phyloP scores from a whole-genome alignment of 2,888 invertebrate genomes.

The Myathropa florea region DNA sequence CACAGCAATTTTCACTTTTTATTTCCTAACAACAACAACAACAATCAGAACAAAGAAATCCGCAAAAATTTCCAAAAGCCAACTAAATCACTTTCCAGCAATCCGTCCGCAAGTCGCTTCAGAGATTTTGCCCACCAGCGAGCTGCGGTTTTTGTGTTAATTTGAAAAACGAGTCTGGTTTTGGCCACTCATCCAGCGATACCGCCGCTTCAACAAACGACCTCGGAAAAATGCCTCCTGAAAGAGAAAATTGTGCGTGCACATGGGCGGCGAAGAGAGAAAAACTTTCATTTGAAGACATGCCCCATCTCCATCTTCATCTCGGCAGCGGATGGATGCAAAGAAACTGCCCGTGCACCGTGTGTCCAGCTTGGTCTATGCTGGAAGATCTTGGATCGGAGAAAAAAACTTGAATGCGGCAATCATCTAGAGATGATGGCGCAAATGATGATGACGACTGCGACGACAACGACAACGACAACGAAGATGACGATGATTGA shows the following conservation, averaged over 20 bases:
- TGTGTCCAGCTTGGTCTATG: slow-evolving; percentile 26
- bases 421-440: slow-evolving; percentile 60
- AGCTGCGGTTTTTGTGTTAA: slow-evolving; percentile 56
- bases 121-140: slow-evolving; percentile 26
- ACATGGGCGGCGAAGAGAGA: background rate
- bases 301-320: slow-evolving; percentile 8
- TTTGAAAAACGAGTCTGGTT: slow-evolving; percentile 68
- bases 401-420: slow-evolving; percentile 42
- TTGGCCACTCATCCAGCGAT: slow-evolving; percentile 42
- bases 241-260: slow-evolving; percentile 65
- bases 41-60: slow-evolving; percentile 7
- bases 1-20: slow-evolving; percentile 50
- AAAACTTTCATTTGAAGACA: slow-evolving; percentile 53
- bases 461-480: slow-evolving; percentile 42
- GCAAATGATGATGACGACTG: slow-evolving; percentile 60
- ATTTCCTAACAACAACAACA: background rate
- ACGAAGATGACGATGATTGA: slow-evolving; percentile 67
- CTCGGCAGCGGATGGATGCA: background rate
- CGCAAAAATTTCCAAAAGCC: slow-evolving; percentile 29
- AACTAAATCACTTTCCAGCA: slow-evolving; percentile 52
- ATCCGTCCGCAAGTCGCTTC: slow-evolving; percentile 31
- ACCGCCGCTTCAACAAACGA: slow-evolving; percentile 7
- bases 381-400: background rate
- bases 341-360: background rate
- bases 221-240: slow-evolving; percentile 34